phyloP scores from a whole-genome alignment of 1,140 invertebrate species.

The Samia ricini region DNA sequence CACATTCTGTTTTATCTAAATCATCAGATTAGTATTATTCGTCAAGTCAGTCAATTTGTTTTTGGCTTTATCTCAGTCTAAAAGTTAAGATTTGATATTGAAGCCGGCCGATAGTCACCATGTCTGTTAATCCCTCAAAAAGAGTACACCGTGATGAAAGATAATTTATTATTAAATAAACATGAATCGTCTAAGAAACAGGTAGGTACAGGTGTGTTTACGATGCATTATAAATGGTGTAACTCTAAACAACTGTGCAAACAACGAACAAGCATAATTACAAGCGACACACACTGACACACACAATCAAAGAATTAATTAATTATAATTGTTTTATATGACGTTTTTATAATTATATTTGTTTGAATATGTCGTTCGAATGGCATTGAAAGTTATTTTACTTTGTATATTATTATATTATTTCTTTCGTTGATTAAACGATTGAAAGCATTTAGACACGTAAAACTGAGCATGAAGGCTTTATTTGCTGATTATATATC shows the following conservation, averaged over 20 bases:
- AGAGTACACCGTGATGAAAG: not conserved
- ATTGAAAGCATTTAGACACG: not conserved
- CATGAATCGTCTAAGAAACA: not conserved
- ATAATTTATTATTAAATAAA: not conserved
- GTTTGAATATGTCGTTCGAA: not conserved
- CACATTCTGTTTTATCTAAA: too few species aligned
- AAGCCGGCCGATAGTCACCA: too few species aligned
- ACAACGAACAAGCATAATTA: not conserved
- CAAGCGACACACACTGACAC: not conserved
- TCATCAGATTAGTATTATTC: too few species aligned
- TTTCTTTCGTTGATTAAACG: not conserved
- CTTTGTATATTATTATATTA: too few species aligned
- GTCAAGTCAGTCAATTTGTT: too few species aligned
- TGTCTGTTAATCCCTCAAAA: not conserved
- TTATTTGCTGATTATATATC: too few species aligned
- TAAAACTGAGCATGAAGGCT: too few species aligned
- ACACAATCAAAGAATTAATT: slow-evolving; percentile 2
- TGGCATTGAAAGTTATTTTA: too few species aligned
- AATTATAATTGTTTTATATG: not conserved
- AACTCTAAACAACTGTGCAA: not conserved
- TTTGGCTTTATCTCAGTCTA: not conserved
- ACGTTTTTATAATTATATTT: not conserved
- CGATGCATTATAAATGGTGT: not conserved
- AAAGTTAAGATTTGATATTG: too few species aligned
- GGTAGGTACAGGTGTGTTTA: not conserved